Conservation (phyloP, 2,888 invertebrate genomes). For the Entomobrya proxima region DNA sequence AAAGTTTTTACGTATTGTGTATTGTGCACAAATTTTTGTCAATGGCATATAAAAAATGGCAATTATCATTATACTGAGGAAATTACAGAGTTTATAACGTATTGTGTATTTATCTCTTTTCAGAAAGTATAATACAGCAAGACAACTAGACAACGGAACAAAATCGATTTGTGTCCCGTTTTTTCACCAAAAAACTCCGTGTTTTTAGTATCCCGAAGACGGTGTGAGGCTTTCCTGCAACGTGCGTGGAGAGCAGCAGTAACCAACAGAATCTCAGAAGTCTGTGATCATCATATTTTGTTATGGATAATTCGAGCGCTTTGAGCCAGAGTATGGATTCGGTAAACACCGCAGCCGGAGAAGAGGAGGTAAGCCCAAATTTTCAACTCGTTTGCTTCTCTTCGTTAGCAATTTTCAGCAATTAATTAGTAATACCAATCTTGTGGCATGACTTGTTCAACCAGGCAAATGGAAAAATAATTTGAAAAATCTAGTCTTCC, state of each 20-base stretch:
- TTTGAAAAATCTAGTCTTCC: not conserved
- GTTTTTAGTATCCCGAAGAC: not conserved
- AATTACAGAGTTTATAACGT: not conserved
- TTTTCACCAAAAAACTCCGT: not conserved
- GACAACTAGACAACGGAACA: not conserved
- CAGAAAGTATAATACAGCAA: not conserved
- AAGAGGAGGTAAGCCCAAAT: conserved; percentile 92
- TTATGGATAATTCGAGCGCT: conserved; percentile 85
- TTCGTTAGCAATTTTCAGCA: not conserved
- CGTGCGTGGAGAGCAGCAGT: not conserved
- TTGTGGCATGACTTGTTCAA: too few relatives aligned
- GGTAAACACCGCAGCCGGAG: conserved; percentile 95
- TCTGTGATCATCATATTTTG: conserved; percentile 66
- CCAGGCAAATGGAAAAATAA: too few relatives aligned
- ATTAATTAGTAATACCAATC: not conserved
- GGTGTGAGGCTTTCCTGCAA: not conserved
- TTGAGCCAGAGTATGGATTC: conserved; percentile 97
- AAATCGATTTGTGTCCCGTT: too few relatives aligned
- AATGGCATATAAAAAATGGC: not conserved
- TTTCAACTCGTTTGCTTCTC: not conserved
- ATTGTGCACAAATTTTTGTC: too few relatives aligned
- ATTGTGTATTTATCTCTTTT: not conserved
- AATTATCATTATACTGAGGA: not conserved
- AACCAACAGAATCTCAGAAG: conserved; percentile 64
- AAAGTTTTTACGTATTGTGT: not conserved